A percentile compares a stretch with the other conserved stretches of the same genome.
Conservation (phyloP, 2,113 vertebrate species). For the Rhea pennata region DNA sequence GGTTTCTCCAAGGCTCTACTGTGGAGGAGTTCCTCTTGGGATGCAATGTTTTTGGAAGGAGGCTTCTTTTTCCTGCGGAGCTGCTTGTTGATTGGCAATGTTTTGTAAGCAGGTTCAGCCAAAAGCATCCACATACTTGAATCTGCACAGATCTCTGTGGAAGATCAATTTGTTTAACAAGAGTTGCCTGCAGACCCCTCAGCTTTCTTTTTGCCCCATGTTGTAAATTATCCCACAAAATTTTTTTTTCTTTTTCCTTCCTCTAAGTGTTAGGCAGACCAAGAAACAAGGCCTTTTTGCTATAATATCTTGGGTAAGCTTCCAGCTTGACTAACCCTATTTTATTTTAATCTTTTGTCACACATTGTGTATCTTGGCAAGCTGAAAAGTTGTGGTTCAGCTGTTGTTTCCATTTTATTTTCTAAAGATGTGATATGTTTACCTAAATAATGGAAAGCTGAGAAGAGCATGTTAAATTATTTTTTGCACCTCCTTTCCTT, state of each 20-base stretch:
- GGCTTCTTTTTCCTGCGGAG: neutral
- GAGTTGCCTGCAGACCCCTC: neutral
- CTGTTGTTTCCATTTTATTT: constrained; percentile 61
- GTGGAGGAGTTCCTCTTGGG: neutral
- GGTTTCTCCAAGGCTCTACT: neutral
- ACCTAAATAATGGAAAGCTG: constrained; percentile 24
- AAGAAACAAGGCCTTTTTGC: neutral
- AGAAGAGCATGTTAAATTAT: constrained; percentile 4
- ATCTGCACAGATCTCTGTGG: neutral
- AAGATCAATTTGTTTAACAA: neutral
- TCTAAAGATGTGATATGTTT: constrained; percentile 38
- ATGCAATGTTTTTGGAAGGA: constrained; percentile 9
- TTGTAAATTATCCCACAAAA: neutral
- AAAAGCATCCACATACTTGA: neutral
- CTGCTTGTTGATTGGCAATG: neutral
- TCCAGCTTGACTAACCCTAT: constrained; percentile 37
- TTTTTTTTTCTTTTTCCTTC: neutral
- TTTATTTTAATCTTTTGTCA: constrained; percentile 57
- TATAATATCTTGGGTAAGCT: constrained; percentile 32
- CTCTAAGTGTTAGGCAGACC: neutral
- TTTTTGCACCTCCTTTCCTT: neutral
- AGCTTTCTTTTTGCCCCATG: neutral
- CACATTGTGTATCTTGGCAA: constrained; percentile 39
- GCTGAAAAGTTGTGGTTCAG: constrained; percentile 48
- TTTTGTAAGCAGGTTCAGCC: constrained; percentile 27